Conservation (phyloP, 30 jellyfish, hydroid and myxozoan genomes). For the Cassiopea andromeda region DNA sequence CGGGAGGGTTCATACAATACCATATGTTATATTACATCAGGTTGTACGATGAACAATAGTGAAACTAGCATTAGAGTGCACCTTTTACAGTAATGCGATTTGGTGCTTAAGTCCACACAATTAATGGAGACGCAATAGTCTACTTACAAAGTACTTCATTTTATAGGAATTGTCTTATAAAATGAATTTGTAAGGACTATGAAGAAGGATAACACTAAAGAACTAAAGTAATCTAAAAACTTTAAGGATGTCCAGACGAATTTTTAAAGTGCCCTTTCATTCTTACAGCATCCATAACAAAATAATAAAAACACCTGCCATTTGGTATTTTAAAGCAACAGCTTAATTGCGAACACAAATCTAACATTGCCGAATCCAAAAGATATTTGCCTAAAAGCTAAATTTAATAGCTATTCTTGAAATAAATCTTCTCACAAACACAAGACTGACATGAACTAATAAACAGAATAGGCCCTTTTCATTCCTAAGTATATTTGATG, state of each 20-base stretch:
- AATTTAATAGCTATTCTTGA: constrained; percentile 4
- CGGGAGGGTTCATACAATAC: too few species aligned
- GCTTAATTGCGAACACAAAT: neutral
- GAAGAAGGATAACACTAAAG: neutral
- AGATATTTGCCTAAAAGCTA: neutral
- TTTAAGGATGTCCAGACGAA: neutral
- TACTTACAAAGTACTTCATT: neutral
- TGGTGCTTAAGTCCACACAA: neutral
- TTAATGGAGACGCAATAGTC: neutral
- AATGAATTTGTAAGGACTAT: neutral
- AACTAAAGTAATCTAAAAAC: neutral
- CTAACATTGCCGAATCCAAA: neutral
- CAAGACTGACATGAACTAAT: neutral
- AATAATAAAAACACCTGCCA: neutral
- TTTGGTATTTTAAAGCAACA: neutral
- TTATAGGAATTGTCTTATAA: neutral
- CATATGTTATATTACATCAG: too few species aligned
- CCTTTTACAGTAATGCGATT: neutral
- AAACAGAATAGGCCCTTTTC: neutral
- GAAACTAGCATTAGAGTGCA: neutral
- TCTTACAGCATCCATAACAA: neutral
- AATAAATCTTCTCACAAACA: neutral
- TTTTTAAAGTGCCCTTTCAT: neutral
- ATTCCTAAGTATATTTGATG: neutral
- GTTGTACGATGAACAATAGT: too few species aligned